Evolutionary conservation across 2,888 invertebrate species (phyloP).

Genomic region (Seira ritae): DNA sequence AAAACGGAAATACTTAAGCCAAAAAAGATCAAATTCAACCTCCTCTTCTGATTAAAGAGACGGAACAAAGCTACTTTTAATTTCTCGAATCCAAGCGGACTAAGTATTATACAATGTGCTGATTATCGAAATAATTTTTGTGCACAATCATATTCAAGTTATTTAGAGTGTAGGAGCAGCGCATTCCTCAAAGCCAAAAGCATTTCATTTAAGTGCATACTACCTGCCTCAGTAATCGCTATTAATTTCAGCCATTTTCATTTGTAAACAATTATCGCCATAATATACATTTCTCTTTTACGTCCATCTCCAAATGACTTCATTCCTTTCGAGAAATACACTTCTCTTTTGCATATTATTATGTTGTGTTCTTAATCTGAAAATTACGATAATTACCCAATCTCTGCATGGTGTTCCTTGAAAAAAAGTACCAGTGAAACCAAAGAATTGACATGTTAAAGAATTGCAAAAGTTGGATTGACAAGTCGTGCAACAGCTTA

Average conservation of each 20-base stretch:
- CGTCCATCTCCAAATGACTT: neutral
- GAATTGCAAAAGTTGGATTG: neutral
- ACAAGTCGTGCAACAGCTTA: too few relatives aligned
- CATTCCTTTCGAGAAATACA: neutral
- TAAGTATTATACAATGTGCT: too few relatives aligned
- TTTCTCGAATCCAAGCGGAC: too few relatives aligned
- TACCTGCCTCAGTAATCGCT: neutral
- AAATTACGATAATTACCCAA: conserved; percentile 50
- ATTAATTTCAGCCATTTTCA: neutral
- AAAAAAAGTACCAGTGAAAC: neutral
- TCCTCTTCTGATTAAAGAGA: too few relatives aligned
- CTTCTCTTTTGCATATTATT: too few relatives aligned
- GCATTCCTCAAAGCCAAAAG: neutral
- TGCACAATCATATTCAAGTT: neutral
- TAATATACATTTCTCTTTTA: neutral
- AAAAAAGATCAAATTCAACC: too few relatives aligned
- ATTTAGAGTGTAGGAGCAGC: neutral
- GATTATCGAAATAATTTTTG: neutral
- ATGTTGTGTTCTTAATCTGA: conserved; percentile 28
- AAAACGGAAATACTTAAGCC: too few relatives aligned
- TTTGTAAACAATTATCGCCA: neutral
- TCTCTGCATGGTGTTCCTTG: conserved; percentile 2
- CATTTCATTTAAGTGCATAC: neutral
- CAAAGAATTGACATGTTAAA: neutral
- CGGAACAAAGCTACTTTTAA: too few relatives aligned